Evolutionary conservation across 2,113 vertebrate genomes (phyloP).

Genomic region (Propithecus coquereli): DNA sequence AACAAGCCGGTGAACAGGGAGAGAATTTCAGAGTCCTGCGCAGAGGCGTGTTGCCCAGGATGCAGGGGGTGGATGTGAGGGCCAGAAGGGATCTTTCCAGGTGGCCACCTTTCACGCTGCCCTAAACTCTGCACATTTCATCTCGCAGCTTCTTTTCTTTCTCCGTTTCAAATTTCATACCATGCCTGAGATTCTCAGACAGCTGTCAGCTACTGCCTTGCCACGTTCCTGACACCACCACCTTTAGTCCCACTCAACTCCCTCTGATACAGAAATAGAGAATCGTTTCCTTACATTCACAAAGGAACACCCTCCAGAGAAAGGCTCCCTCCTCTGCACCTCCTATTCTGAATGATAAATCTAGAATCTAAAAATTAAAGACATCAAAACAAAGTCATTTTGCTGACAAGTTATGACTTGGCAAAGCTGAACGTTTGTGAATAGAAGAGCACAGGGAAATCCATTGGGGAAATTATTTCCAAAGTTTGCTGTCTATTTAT

Average conservation of each 20-base stretch:
- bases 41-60: accelerated
- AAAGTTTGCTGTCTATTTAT: not conserved
- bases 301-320: not conserved
- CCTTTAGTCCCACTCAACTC: not conserved
- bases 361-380: not conserved
- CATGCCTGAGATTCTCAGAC: not conserved
- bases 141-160: not conserved
- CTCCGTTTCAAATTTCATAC: not conserved
- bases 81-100: not conserved
- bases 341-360: not conserved
- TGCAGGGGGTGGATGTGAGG: not conserved
- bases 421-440: not conserved
- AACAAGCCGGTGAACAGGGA: not conserved
- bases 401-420: not conserved
- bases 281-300: not conserved
- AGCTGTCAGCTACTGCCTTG: not conserved
- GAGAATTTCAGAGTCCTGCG: not conserved
- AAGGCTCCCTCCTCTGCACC: too few species aligned
- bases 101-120: not conserved
- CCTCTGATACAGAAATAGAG: not conserved
- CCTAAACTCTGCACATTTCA: not conserved
- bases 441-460: not conserved
- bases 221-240: accelerated
- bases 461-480: not conserved
- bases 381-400: not conserved